phyloP scores from a whole-genome alignment of 2,113 vertebrate genomes.

The Brachyhypopomus occidentalis region DNA sequence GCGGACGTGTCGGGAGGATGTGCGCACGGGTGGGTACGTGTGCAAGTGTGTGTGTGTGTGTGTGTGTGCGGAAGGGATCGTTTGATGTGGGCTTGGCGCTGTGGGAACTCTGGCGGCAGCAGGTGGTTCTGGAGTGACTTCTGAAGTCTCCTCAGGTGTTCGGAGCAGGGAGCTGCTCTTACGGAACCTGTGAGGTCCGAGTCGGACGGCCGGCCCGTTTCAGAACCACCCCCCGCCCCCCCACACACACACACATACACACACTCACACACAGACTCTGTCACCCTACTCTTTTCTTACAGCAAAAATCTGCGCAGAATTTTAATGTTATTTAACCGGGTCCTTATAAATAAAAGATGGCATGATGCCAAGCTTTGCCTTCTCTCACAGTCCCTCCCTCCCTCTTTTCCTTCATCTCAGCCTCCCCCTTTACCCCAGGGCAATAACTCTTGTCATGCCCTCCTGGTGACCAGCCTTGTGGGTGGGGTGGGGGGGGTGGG shows the following conservation, averaged over 20 bases:
- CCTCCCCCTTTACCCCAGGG: neutral
- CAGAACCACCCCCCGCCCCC: slow-evolving; percentile 50
- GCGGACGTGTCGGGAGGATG: neutral
- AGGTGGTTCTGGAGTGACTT: slow-evolving; percentile 70
- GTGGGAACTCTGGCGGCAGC: slow-evolving; percentile 61
- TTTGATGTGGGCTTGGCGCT: slow-evolving; percentile 68
- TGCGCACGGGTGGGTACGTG: neutral
- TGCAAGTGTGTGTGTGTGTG: neutral
- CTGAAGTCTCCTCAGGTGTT: slow-evolving; percentile 60
- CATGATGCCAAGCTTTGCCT: neutral
- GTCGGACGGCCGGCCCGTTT: slow-evolving; percentile 50
- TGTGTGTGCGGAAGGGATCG: slow-evolving; percentile 41
- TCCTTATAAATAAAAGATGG: slow-evolving; percentile 43
- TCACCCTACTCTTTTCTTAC: slow-evolving; percentile 15
- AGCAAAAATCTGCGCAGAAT: slow-evolving; percentile 8
- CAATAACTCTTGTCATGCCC: slow-evolving; percentile 13
- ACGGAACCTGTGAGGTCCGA: slow-evolving; percentile 62
- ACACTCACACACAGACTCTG: neutral
- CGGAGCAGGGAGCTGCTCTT: slow-evolving; percentile 52
- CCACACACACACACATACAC: too few species aligned
- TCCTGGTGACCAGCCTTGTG: slow-evolving; percentile 23
- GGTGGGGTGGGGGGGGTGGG: neutral
- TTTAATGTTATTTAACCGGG: slow-evolving; percentile 39
- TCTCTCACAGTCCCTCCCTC: neutral
- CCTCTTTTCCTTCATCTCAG: neutral